Percentiles rank a stretch among this genome's conserved stretches.
Evolutionary conservation across 2,797 vertebrate genomes (phyloP).

Genomic region (Arremon brunneinucha): DNA sequence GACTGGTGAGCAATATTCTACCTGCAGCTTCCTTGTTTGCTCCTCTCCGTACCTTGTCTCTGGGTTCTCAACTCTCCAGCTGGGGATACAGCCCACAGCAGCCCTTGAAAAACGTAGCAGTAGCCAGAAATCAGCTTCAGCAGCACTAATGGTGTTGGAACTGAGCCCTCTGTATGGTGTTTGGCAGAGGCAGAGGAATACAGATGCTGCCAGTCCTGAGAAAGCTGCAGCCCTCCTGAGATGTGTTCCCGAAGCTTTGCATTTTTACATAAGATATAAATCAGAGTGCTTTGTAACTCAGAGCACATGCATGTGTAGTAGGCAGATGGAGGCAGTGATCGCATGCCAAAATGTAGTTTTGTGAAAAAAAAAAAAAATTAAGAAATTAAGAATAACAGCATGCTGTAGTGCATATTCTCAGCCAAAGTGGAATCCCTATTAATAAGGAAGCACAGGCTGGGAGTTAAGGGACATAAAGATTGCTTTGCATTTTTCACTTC

Average conservation of each 20-base stretch:
- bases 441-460: not conserved
- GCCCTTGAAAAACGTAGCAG: not conserved
- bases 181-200: not conserved
- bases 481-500: constrained; percentile 4
- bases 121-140: not conserved
- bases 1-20: not conserved
- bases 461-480: not conserved
- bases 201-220: not conserved
- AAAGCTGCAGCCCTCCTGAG: not conserved
- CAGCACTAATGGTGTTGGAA: not conserved
- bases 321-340: not conserved
- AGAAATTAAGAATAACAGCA: not conserved
- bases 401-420: not conserved
- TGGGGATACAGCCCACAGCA: not conserved
- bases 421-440: not conserved
- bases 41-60: not conserved
- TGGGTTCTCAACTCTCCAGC: not conserved
- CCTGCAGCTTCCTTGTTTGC: not conserved
- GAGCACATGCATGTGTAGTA: not conserved
- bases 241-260: not conserved
- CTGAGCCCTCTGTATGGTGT: not conserved
- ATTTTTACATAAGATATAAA: not conserved
- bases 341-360: not conserved
- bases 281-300: not conserved
- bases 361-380: accelerated